Base-by-base conservation (phyloP, 2,113 vertebrate species). In the Opisthocomus hoazin region DNA sequence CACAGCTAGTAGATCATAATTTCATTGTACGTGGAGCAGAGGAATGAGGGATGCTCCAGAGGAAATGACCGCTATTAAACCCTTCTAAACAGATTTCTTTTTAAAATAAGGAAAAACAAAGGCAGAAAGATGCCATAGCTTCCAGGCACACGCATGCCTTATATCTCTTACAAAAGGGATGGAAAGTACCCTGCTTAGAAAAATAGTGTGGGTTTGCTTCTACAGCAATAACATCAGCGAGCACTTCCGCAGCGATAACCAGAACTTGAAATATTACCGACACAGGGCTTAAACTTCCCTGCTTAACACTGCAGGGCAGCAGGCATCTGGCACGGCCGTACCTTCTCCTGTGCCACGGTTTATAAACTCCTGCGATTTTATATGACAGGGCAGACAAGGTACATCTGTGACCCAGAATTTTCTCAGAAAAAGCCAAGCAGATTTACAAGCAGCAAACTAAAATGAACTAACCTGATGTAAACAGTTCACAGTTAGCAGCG, bases 351-450 rank as follows among this genome's bases (percentile, higher is more conserved):
- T 21, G 39, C 74, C 39, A 0, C 58, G 87, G 74, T 93, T 96
- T 93, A 64, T 63, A 2, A 93, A 87, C 22, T 41, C 80, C 80
- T 5, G 39, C 4, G 32, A 48, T 78, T 75, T 66, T 21, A 1
- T 16, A 14, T 30, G 30, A 12, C 4, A 0, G 43, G 16, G 56
- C 61, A 64, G 65, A 57, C 48, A 51, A 61, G 36, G 69, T 91
- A n/a, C 94, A 87, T 56, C 90, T 79, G 80, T 68, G 92, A 89
- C 89, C 91, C 89, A 84, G 84, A 94, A 91, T 51, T 43, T 24
- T 46, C 80, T 61, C 78, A 57, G 54, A 29, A 60, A 64, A 87
- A 26, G 5, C 24, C 50, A 6, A 18, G 84, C 75, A 90, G 85
- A 56, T 95, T 91, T 80, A 27, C 51, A 43, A 70, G 43, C 66